Conservation (phyloP, 2,888 invertebrate species). For the Caenorhabditis wallacei region DNA sequence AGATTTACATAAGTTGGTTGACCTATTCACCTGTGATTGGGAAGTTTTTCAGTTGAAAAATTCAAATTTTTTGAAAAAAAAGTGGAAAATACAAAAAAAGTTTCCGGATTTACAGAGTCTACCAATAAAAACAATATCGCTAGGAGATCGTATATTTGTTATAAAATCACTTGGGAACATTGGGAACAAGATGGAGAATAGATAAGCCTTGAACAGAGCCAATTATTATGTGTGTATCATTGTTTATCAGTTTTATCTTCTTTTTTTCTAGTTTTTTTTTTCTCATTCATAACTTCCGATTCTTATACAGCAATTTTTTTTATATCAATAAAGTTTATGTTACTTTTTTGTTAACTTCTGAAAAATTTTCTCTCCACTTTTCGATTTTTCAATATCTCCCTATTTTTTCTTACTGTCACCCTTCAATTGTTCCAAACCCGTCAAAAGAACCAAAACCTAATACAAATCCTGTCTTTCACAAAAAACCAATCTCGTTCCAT, state of each 20-base stretch:
- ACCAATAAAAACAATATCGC: too few relatives aligned
- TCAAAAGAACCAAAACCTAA: background rate
- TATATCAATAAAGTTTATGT: background rate
- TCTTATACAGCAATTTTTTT: background rate
- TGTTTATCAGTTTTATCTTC: conserved; percentile 3
- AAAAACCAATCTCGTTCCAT: background rate
- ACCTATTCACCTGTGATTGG: background rate
- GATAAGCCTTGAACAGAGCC: background rate
- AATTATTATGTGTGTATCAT: conserved; percentile 8
- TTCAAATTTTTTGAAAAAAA: too few relatives aligned
- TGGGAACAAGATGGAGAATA: too few relatives aligned
- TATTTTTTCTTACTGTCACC: too few relatives aligned
- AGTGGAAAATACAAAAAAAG: too few relatives aligned
- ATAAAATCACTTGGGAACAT: conserved; percentile 8
- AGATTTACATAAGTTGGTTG: conserved; percentile 18
- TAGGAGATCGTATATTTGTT: too few relatives aligned
- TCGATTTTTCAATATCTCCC: too few relatives aligned
- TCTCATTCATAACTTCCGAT: background rate
- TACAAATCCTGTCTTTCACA: background rate
- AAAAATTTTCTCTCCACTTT: too few relatives aligned
- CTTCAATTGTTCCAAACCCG: too few relatives aligned
- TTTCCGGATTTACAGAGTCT: too few relatives aligned
- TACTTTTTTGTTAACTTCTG: background rate
- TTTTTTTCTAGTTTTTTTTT: background rate
- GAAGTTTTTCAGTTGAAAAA: background rate